Conservation (phyloP, 2,888 invertebrate genomes). For the Dynastes maya region DNA sequence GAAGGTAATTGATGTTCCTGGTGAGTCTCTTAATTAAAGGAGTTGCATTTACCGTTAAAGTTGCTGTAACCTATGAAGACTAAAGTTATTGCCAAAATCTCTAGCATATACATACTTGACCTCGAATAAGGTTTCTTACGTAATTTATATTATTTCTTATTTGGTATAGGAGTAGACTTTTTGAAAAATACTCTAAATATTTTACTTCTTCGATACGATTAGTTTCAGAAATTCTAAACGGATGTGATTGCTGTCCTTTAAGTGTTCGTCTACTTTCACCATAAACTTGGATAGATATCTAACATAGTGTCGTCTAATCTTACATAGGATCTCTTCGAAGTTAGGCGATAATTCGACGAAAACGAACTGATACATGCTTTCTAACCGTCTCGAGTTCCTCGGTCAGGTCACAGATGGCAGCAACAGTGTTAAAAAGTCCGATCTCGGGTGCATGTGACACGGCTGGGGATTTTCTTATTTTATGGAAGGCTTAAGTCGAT, state of each 20-base stretch:
- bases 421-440: conserved; percentile 42
- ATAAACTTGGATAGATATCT: conserved; percentile 40
- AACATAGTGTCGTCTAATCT: conserved; percentile 32
- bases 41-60: no score
- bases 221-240: no score
- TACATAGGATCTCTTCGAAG: conserved; percentile 34
- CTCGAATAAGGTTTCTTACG: no score
- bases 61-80: no score
- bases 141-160: no score
- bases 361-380: conserved; percentile 32
- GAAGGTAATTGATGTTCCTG: no score
- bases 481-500: conserved; percentile 52
- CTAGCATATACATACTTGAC: no score
- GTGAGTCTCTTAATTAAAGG: no score
- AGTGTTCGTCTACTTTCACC: conserved; percentile 33
- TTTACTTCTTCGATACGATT: no score
- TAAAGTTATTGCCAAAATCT: no score
- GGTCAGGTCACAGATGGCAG: conserved; percentile 46
- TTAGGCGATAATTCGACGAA: conserved; percentile 32
- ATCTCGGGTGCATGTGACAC: conserved; percentile 44
- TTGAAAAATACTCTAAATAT: no score
- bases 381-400: conserved; percentile 1
- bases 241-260: not conserved
- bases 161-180: no score
- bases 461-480: conserved; percentile 50